These are phyloP conservation scores for Nixonia krombeini DNA, from an alignment of 1,140 invertebrate genomes.

Conservation along the genomic window DNA sequence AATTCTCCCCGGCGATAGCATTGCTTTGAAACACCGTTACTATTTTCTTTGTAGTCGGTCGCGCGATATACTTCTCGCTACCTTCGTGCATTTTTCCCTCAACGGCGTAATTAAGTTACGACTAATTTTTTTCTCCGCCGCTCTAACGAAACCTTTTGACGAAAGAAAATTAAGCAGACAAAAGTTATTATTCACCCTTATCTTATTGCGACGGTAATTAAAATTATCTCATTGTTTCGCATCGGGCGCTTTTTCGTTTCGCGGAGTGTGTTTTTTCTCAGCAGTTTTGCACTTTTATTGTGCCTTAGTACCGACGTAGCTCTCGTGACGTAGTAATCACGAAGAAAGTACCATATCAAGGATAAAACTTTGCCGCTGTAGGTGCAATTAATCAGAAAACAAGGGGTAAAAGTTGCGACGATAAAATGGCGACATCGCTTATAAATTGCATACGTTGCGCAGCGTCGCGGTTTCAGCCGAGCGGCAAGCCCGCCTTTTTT, in stretches of 20 bases:
- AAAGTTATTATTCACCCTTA: conserved; percentile 49
- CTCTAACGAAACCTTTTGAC: conserved; percentile 33
- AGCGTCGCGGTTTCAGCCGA: too few species aligned
- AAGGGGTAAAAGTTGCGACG: conserved; percentile 27
- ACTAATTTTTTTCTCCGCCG: conserved; percentile 32
- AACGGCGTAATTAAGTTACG: conserved; percentile 23
- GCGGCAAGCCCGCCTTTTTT: too few species aligned
- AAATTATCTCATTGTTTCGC: conserved; percentile 50
- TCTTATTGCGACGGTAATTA: conserved; percentile 48
- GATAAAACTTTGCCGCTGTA: conserved; percentile 40
- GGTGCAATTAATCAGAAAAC: conserved; percentile 44
- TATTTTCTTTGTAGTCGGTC: not conserved
- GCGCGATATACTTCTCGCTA: not conserved
- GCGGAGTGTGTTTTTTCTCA: conserved; percentile 13
- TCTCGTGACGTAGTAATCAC: conserved; percentile 24
- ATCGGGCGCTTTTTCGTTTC: conserved; percentile 32
- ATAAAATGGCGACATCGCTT: conserved; percentile 30
- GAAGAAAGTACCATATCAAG: conserved; percentile 37
- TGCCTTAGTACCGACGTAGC: conserved; percentile 28
- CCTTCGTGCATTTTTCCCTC: conserved; percentile 19
- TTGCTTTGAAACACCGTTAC: not conserved
- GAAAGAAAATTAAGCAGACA: conserved; percentile 45
- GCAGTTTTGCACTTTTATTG: conserved; percentile 27
- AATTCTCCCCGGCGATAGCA: too few species aligned
- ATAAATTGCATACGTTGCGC: conserved; percentile 28